phyloP scores from a whole-genome alignment of 2,113 vertebrate genomes.

The Megalops atlanticus region DNA sequence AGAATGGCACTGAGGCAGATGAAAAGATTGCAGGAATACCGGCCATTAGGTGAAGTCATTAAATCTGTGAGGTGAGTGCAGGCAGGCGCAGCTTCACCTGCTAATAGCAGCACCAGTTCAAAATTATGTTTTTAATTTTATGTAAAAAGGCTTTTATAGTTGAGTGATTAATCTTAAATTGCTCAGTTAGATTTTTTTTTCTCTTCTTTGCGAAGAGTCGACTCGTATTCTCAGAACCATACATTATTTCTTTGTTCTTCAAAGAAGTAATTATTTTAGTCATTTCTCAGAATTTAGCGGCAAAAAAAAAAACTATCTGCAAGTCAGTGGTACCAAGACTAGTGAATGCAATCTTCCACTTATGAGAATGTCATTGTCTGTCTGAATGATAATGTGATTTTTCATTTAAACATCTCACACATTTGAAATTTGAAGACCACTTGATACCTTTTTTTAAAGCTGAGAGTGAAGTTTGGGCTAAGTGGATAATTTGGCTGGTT shows the following conservation, averaged over 20 bases:
- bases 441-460: not conserved
- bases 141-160: constrained; percentile 16
- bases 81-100: not conserved
- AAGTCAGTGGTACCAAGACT: not conserved
- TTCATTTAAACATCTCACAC: not conserved
- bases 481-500: not conserved
- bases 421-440: not conserved
- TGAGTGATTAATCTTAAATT: constrained; percentile 15
- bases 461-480: not conserved
- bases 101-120: not conserved
- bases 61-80: not conserved
- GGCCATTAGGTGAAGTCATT: constrained; percentile 16
- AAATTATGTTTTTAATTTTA: constrained; percentile 25
- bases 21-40: not conserved
- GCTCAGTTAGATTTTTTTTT: not conserved
- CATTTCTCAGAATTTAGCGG: not conserved
- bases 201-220: not conserved
- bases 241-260: not conserved
- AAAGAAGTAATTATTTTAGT: constrained; percentile 1
- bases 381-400: not conserved
- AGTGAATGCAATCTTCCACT: not conserved
- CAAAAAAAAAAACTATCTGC: not conserved
- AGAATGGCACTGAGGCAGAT: not conserved
- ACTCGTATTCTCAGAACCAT: not conserved
- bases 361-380: not conserved